phyloP scores from a whole-genome alignment of 2,888 invertebrate species.

The Cantharis flavilabris region DNA sequence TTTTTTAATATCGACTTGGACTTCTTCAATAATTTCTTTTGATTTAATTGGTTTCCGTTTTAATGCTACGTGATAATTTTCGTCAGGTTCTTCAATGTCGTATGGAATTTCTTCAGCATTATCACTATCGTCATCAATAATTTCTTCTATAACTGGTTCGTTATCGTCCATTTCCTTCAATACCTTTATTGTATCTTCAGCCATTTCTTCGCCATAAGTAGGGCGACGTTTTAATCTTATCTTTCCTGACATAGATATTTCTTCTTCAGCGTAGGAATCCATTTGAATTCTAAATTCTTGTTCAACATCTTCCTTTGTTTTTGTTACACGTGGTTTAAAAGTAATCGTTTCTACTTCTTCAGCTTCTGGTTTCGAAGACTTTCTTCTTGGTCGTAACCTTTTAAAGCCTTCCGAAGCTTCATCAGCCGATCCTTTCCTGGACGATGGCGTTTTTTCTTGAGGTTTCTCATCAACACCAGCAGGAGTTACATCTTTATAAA shows the following conservation, averaged over 20 bases:
- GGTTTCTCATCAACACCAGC: conserved; percentile 39
- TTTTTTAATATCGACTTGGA: conserved; percentile 60
- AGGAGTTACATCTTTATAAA: conserved; percentile 57
- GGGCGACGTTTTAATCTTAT: conserved; percentile 76
- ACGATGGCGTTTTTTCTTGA: conserved; percentile 48
- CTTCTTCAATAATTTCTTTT: conserved; percentile 65
- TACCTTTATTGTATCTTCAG: conserved; percentile 75
- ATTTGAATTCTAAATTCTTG: conserved; percentile 87
- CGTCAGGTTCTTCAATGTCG: conserved; percentile 60
- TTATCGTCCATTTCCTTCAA: conserved; percentile 68
- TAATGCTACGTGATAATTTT: conserved; percentile 57
- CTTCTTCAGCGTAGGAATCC: conserved; percentile 86
- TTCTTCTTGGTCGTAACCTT: conserved; percentile 70
- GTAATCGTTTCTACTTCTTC: conserved; percentile 79
- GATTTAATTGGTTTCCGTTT: conserved; percentile 62
- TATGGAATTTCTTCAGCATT: conserved; percentile 61
- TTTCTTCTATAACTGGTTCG: conserved; percentile 65
- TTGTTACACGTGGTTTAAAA: conserved; percentile 75
- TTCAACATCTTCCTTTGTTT: conserved; percentile 84
- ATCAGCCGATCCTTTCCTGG: conserved; percentile 59
- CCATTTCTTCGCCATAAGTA: conserved; percentile 77
- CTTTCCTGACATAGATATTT: conserved; percentile 84
- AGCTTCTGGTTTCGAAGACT: conserved; percentile 66
- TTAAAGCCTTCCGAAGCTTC: conserved; percentile 69
- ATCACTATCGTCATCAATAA: conserved; percentile 66